phyloP scores from a whole-genome alignment of 2,113 vertebrate species.

The Pelecanus crispus region DNA sequence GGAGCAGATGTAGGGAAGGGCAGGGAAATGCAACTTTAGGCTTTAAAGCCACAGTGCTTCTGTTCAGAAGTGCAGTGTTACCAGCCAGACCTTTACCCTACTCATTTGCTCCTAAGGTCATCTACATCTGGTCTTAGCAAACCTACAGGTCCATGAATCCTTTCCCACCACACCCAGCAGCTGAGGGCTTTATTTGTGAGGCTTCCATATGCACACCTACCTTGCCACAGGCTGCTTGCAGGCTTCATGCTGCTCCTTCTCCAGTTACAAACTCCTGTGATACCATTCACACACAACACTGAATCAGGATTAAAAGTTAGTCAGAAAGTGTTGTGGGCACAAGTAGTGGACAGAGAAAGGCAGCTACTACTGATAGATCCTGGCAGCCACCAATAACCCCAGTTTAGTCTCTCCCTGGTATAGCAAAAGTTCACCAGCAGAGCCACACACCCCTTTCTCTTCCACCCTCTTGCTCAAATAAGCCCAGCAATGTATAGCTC shows the following conservation, averaged over 20 bases:
- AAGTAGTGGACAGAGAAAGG: neutral
- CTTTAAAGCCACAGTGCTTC: neutral
- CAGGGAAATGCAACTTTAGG: neutral
- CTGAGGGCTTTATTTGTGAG: neutral
- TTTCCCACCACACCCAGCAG: neutral
- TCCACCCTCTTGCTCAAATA: neutral
- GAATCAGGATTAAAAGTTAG: neutral
- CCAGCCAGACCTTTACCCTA: neutral
- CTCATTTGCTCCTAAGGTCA: neutral
- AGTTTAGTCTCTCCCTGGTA: neutral
- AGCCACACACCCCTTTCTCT: neutral
- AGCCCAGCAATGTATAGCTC: neutral
- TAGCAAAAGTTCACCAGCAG: neutral
- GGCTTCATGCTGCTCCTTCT: neutral
- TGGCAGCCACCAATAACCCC: neutral
- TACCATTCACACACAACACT: rapidly evolving
- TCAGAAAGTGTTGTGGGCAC: neutral
- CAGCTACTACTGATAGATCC: neutral
- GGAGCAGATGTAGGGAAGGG: neutral
- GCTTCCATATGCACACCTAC: neutral
- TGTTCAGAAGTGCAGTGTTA: neutral
- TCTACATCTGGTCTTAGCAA: neutral
- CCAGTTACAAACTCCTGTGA: neutral
- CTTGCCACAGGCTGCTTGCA: neutral
- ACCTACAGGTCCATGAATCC: neutral